Evolutionary conservation across 2,888 invertebrate species (phyloP).

Genomic region (Dyspetes luteomarginatus): DNA sequence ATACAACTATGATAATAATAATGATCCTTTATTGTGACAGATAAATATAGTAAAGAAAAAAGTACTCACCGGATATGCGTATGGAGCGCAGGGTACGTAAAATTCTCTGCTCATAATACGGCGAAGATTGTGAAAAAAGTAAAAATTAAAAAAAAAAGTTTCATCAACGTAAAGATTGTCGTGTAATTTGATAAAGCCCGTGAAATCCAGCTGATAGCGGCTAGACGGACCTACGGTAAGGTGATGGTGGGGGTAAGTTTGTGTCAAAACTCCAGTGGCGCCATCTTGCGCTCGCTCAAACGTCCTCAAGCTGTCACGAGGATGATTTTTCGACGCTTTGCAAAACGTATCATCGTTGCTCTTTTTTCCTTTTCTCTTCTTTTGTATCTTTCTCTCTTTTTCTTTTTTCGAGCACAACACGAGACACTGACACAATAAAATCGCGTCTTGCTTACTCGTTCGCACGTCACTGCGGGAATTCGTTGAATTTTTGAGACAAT

Average conservation of each 20-base stretch:
- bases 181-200: slow-evolving; percentile 61
- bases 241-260: slow-evolving; percentile 65
- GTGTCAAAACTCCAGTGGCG: slow-evolving; percentile 81
- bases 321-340: slow-evolving; percentile 68
- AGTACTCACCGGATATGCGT: slow-evolving; percentile 81
- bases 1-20: no score
- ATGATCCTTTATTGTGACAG: no score
- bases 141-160: slow-evolving; percentile 46
- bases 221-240: slow-evolving; percentile 25
- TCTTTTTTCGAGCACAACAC: neutral
- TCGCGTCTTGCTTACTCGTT: neutral
- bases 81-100: slow-evolving; percentile 81
- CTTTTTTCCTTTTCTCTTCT: neutral
- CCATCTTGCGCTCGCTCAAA: slow-evolving; percentile 76
- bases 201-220: slow-evolving; percentile 78
- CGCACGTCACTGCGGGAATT: slow-evolving; percentile 18
- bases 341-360: slow-evolving; percentile 59
- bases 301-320: slow-evolving; percentile 80
- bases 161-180: slow-evolving; percentile 46
- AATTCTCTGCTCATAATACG: slow-evolving; percentile 83
- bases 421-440: slow-evolving; percentile 4
- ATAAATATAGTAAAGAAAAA: neutral
- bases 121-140: neutral
- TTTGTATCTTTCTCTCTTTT: slow-evolving; percentile 1
- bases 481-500: slow-evolving; percentile 9